Evolutionary conservation across 2,113 vertebrate genomes (phyloP), one percentile per base, ranked within the genome.

Genomic region (Cyprinodon tularosa): DNA sequence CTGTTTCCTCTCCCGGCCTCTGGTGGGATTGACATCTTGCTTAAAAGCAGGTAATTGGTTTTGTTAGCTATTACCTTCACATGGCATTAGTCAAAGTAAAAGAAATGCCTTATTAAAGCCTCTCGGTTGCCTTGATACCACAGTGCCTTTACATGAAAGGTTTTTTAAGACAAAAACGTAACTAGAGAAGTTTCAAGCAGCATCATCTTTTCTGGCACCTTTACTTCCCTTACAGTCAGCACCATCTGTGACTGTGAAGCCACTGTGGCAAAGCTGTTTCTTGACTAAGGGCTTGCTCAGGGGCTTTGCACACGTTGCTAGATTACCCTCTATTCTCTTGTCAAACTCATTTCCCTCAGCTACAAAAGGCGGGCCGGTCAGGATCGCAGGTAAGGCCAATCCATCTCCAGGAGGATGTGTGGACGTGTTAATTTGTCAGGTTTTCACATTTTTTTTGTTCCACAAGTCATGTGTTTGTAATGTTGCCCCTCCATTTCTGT

Each of bases 291-390:
- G 83, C 68, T 88, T 90, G 81, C 90, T 87, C 65, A 36, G 77
- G 76, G 79, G 82, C 82, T 91, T 89, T 93, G 91, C 91, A 87
- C 89, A 86, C 85, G 48, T 88, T 94, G 89, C 93, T 90, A 92
- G 92, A 92, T 93, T 91, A 92, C 87, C 86, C 92, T 95, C 84
- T 93, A 94, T 93, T 95, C 91, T 94, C 91, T 94, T 94, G 93
- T 95, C 92, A 92, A 95, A 94, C 92, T 88, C 91, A 90, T 89
- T 91, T 86, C 94, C 93, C 83, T 93, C 91, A 95, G 94, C 94
- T 95, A 93, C 94, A 94, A 95, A 95, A 94, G 92, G 93, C 93
- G 91, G 93, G 94, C 88, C 93, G 91, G 74, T 89, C 93, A 82
- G 93, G 90, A 94, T 80, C 84, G 53, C 94, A 95, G 94, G 94